These are phyloP conservation scores for Ectropis crepuscularia DNA, from an alignment of 2,888 invertebrate genomes.

Conservation along the genomic window DNA sequence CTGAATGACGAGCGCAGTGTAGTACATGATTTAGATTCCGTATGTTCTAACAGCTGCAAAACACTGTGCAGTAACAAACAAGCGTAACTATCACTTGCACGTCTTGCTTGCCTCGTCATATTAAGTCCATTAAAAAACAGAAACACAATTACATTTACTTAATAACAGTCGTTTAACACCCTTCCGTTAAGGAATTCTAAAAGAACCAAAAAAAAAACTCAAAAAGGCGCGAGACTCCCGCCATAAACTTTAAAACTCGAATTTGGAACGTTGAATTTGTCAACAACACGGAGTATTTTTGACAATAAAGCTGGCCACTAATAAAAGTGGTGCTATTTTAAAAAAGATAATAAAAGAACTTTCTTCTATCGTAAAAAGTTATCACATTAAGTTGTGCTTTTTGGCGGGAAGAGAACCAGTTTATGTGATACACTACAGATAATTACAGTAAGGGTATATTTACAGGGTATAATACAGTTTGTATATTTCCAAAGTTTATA, in stretches of 20 bases:
- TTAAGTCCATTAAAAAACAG: no score
- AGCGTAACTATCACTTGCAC: no score
- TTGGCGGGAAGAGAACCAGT: constrained; percentile 31
- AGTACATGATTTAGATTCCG: no score
- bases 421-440: constrained; percentile 13
- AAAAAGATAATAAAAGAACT: constrained; percentile 33
- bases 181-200: no score
- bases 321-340: constrained; percentile 48
- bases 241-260: constrained; percentile 25
- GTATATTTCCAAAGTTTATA: no score
- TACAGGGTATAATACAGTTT: no score
- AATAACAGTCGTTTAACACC: no score
- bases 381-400: constrained; percentile 35
- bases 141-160: no score
- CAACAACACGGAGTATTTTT: constrained; percentile 27
- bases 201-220: neutral
- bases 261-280: constrained; percentile 31
- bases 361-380: constrained; percentile 37
- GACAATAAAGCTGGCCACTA: constrained; percentile 50
- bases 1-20: no score
- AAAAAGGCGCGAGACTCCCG: constrained; percentile 24
- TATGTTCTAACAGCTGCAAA: no score
- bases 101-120: no score
- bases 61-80: no score
- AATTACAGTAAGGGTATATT: constrained; percentile 16